A percentile compares a stretch with the other conserved stretches of the same genome.
Evolutionary conservation across 2,797 vertebrate species (phyloP).

Genomic region (Danio jaintianensis): DNA sequence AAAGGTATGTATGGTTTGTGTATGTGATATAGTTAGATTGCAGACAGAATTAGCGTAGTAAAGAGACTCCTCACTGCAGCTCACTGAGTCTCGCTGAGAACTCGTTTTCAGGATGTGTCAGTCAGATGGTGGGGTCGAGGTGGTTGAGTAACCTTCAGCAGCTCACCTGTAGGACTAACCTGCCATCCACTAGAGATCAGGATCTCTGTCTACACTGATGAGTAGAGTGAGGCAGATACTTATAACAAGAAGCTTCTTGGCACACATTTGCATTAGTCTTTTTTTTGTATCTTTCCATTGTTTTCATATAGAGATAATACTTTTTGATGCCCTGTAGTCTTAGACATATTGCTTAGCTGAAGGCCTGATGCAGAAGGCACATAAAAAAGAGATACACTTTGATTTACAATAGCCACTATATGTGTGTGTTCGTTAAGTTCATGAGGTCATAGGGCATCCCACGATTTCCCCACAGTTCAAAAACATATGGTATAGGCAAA

Average conservation of each 20-base stretch:
- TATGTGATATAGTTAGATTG: constrained; percentile 31
- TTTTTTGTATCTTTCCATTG: background rate
- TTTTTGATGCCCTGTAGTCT: too few relatives aligned
- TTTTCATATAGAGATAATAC: background rate
- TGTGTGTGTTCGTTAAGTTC: too few relatives aligned
- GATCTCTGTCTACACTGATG: constrained; percentile 38
- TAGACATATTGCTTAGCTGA: too few relatives aligned
- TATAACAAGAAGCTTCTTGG: background rate
- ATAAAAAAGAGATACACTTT: too few relatives aligned
- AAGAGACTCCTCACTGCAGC: constrained; percentile 46
- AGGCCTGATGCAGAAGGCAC: too few relatives aligned
- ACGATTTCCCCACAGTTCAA: too few relatives aligned
- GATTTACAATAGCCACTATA: too few relatives aligned
- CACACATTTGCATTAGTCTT: constrained; percentile 1
- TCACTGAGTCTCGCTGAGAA: constrained; percentile 47
- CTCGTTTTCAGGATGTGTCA: constrained; percentile 83
- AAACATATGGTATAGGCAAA: too few relatives aligned
- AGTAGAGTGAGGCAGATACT: constrained; percentile 40
- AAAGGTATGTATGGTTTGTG: constrained; percentile 24
- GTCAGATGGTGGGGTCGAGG: constrained; percentile 74
- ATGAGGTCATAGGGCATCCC: too few relatives aligned
- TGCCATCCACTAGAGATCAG: constrained; percentile 20
- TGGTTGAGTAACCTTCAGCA: constrained; percentile 51
- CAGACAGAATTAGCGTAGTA: constrained; percentile 42
- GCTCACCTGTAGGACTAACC: constrained; percentile 1